Evolutionary conservation across 2,888 invertebrate genomes (phyloP).

Genomic region (Rhopalosiphum nymphaeae): DNA sequence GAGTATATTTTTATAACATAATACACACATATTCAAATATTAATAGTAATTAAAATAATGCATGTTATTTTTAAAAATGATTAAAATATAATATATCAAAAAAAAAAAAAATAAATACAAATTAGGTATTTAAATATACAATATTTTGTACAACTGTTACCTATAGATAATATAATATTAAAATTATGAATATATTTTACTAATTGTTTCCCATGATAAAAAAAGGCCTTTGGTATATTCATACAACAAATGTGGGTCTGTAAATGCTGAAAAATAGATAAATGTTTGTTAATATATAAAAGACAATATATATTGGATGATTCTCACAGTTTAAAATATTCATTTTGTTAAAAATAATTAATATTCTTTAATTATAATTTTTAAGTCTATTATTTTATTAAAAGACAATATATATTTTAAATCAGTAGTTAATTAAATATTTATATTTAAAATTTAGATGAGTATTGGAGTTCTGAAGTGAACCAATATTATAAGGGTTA

Average conservation of each 20-base stretch:
- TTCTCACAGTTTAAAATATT: background rate
- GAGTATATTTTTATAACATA: too few relatives aligned
- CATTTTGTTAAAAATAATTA: too few relatives aligned
- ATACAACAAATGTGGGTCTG: slow-evolving; percentile 34
- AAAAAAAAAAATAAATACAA: background rate
- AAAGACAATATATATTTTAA: background rate
- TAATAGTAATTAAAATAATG: background rate
- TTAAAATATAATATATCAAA: slow-evolving; percentile 18
- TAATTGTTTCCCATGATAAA: slow-evolving; percentile 49
- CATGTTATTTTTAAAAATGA: background rate
- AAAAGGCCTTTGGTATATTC: background rate
- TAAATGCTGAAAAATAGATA: slow-evolving; percentile 27
- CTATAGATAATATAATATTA: background rate
- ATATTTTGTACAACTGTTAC: background rate
- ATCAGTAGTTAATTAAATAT: background rate
- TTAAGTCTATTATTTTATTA: too few relatives aligned
- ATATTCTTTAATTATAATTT: too few relatives aligned
- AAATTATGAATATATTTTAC: slow-evolving; percentile 40
- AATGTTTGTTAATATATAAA: background rate
- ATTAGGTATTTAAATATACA: slow-evolving; percentile 31
- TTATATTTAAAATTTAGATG: background rate
- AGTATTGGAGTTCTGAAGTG: background rate
- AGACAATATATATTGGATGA: background rate
- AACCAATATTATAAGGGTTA: background rate
- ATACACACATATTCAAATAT: too few relatives aligned